phyloP scores from a whole-genome alignment of 2,797 vertebrate genomes.

The Vultur gryphus region DNA sequence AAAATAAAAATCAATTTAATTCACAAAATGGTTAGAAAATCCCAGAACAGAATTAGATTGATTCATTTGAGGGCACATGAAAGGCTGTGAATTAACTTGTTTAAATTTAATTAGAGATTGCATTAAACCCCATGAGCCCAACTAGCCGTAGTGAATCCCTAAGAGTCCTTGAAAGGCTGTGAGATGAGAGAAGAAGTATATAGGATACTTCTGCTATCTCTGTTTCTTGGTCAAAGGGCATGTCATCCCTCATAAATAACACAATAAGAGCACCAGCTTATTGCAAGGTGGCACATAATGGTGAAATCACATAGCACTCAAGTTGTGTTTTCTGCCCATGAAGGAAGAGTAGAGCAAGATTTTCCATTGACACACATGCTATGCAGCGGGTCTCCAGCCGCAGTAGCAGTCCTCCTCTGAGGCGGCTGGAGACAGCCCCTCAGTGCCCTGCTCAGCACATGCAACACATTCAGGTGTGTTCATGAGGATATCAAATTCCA shows the following conservation, averaged over 20 bases:
- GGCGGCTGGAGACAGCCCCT: background rate
- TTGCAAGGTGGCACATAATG: background rate
- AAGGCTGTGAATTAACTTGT: background rate
- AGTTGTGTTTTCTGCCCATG: background rate
- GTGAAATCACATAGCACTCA: background rate
- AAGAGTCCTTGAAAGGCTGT: background rate
- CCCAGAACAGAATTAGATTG: background rate
- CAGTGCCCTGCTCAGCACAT: background rate
- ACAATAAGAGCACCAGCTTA: background rate
- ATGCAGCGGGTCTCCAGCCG: fast-evolving
- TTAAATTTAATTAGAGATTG: background rate
- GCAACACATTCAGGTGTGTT: background rate
- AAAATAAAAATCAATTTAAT: background rate
- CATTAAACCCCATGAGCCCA: background rate
- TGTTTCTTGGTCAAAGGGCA: background rate
- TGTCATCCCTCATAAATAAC: background rate
- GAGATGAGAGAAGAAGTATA: background rate
- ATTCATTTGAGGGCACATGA: background rate
- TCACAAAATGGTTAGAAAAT: background rate
- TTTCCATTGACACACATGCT: background rate
- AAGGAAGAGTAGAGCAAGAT: background rate
- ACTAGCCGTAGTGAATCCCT: background rate
- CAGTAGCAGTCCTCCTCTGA: fast-evolving
- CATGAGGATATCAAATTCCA: background rate
- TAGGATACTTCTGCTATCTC: background rate